A percentile compares a stretch with the other conserved stretches of the same genome.
Conservation (phyloP, 2,888 invertebrate genomes). For the Orthonychiurus folsomi region DNA sequence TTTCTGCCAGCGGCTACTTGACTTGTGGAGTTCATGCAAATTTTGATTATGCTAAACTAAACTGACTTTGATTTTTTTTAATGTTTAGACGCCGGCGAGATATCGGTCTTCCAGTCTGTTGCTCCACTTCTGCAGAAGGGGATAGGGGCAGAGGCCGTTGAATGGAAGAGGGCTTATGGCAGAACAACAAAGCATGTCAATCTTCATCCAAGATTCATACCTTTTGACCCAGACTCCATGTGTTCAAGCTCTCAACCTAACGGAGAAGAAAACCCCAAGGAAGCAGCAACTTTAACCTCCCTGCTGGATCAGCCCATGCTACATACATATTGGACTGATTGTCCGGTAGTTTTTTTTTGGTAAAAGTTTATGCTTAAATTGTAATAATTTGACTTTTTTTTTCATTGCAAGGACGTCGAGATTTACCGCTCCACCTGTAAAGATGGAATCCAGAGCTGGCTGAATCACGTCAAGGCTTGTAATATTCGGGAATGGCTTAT, state of each 20-base stretch:
- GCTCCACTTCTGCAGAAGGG: slow-evolving; percentile 67
- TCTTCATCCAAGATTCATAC: slow-evolving; percentile 45
- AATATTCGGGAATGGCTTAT: slow-evolving; percentile 78
- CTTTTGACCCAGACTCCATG: slow-evolving; percentile 26
- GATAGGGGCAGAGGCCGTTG: slow-evolving; percentile 76
- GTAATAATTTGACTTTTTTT: too few species aligned
- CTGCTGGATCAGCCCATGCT: slow-evolving; percentile 80
- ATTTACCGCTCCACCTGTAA: slow-evolving; percentile 75
- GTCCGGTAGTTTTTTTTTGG: slow-evolving; percentile 57
- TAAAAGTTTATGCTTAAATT: neutral
- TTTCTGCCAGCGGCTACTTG: too few species aligned
- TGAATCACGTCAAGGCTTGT: slow-evolving; percentile 63
- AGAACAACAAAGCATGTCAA: slow-evolving; percentile 74
- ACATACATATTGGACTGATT: slow-evolving; percentile 91
- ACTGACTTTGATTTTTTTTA: too few species aligned
- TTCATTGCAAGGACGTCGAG: slow-evolving; percentile 69
- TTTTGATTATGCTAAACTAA: too few species aligned
- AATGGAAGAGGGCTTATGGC: slow-evolving; percentile 86
- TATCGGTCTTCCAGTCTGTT: slow-evolving; percentile 71
- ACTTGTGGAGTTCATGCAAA: too few species aligned
- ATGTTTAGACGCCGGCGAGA: slow-evolving; percentile 67
- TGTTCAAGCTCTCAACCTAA: slow-evolving; percentile 44
- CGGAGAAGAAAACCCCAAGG: slow-evolving; percentile 47
- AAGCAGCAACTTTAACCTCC: slow-evolving; percentile 41
- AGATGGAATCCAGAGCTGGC: slow-evolving; percentile 84